Evolutionary conservation across 2,888 invertebrate genomes (phyloP).

Genomic region (Theretra japonica): DNA sequence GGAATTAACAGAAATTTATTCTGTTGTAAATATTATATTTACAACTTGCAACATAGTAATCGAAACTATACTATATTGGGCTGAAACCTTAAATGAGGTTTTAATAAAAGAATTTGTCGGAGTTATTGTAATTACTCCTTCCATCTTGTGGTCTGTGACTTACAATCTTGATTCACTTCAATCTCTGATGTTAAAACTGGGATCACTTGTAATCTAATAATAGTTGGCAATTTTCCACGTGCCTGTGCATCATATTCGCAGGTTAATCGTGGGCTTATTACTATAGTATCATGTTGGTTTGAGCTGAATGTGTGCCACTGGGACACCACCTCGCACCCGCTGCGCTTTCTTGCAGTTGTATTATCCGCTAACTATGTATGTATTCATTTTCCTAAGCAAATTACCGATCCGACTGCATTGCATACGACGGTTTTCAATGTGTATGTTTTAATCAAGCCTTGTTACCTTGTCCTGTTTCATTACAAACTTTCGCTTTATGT

Average conservation of each 20-base stretch:
- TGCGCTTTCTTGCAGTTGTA: conserved; percentile 74
- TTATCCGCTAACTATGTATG: conserved; percentile 56
- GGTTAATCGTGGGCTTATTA: conserved; percentile 65
- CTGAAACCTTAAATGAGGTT: background rate
- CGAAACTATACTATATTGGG: background rate
- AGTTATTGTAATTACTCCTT: background rate
- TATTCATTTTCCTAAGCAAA: conserved; percentile 36
- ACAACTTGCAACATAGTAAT: too few relatives aligned
- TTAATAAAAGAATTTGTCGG: background rate
- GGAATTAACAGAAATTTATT: background rate
- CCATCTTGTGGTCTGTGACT: background rate
- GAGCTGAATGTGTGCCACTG: conserved; percentile 70
- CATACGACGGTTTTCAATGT: background rate
- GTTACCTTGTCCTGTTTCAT: conserved; percentile 28
- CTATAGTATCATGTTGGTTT: conserved; percentile 66
- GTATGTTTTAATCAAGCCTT: conserved; percentile 36
- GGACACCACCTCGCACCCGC: conserved; percentile 65
- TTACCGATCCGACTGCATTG: background rate
- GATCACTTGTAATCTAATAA: background rate
- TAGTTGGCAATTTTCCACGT: conserved; percentile 58
- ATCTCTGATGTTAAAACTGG: background rate
- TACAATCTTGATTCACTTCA: background rate
- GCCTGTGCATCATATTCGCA: conserved; percentile 60
- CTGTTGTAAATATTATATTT: too few relatives aligned
- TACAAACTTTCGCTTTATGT: conserved; percentile 8